phyloP scores from a whole-genome alignment of 2,113 vertebrate species.

The Tachysurus fulvidraco region DNA sequence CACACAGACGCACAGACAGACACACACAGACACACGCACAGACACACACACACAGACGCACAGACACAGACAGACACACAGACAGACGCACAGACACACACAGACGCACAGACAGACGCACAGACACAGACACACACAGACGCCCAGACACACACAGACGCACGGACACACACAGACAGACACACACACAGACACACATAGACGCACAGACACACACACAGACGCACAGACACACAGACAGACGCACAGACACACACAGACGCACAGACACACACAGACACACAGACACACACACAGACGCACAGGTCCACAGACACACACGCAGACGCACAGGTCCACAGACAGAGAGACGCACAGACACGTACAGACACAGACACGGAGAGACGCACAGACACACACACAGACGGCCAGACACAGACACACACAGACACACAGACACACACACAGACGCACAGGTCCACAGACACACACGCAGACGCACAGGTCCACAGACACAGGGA shows the following conservation, averaged over 20 bases:
- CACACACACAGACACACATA: constrained; percentile 23
- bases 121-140: background rate
- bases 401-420: too few species aligned
- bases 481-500: constrained; percentile 61
- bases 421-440: background rate
- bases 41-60: constrained; percentile 55
- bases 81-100: constrained; percentile 57
- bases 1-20: too few species aligned
- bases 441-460: too few species aligned
- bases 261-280: background rate
- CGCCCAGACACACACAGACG: too few species aligned
- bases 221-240: constrained; percentile 58
- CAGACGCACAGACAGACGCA: constrained; percentile 49
- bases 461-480: constrained; percentile 61
- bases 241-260: constrained; percentile 28
- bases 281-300: constrained; percentile 26
- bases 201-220: constrained; percentile 56
- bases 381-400: constrained; percentile 46
- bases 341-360: constrained; percentile 55
- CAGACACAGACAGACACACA: constrained; percentile 55
- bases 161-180: constrained; percentile 63
- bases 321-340: constrained; percentile 53
- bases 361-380: constrained; percentile 57
- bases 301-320: constrained; percentile 58
- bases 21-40: constrained; percentile 60